A percentile compares a stretch with the other conserved stretches of the same genome.
These are phyloP conservation scores for Latrodectus hesperus DNA, from an alignment of 2,888 invertebrate species.

Conservation along the genomic window DNA sequence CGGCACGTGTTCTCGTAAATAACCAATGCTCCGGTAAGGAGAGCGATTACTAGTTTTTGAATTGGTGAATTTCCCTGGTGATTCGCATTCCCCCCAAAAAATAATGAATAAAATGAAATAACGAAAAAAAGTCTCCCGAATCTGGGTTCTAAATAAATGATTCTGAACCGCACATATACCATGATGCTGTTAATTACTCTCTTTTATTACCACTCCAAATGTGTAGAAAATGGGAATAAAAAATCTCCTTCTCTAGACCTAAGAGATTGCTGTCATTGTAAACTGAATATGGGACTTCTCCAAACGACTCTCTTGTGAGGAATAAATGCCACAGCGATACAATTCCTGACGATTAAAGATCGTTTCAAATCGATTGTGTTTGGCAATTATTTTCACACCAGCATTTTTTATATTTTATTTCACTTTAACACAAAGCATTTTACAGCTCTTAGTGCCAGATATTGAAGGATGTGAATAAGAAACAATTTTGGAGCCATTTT, in stretches of 20 bases:
- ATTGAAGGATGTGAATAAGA: no score
- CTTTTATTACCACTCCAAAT: slow-evolving; percentile 56
- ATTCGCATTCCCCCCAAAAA: slow-evolving; percentile 16
- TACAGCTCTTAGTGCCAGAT: no score
- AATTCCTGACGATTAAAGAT: slow-evolving; percentile 55
- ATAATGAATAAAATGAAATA: slow-evolving; percentile 8
- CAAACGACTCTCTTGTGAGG: slow-evolving; percentile 48
- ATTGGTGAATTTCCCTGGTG: slow-evolving; percentile 51
- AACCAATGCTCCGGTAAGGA: slow-evolving; percentile 29
- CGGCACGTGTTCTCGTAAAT: slow-evolving; percentile 47
- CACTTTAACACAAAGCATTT: background rate
- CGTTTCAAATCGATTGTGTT: slow-evolving; percentile 33
- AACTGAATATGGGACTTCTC: slow-evolving; percentile 49
- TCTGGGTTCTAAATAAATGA: slow-evolving; percentile 44
- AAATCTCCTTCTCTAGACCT: background rate
- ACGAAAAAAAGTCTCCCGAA: slow-evolving; percentile 17
- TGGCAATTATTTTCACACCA: slow-evolving; percentile 26
- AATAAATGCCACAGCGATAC: slow-evolving; percentile 57
- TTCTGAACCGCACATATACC: slow-evolving; percentile 6
- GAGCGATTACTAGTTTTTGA: slow-evolving; percentile 56
- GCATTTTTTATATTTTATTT: slow-evolving; percentile 1
- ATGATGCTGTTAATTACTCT: slow-evolving; percentile 52
- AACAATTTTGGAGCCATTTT: no score
- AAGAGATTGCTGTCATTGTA: slow-evolving; percentile 57
- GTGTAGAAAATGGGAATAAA: slow-evolving; percentile 35